A percentile compares a stretch with the other conserved stretches of the same genome.
phyloP scores from a whole-genome alignment of 2,797 vertebrate species.

The Pagetopsis macropterus region DNA sequence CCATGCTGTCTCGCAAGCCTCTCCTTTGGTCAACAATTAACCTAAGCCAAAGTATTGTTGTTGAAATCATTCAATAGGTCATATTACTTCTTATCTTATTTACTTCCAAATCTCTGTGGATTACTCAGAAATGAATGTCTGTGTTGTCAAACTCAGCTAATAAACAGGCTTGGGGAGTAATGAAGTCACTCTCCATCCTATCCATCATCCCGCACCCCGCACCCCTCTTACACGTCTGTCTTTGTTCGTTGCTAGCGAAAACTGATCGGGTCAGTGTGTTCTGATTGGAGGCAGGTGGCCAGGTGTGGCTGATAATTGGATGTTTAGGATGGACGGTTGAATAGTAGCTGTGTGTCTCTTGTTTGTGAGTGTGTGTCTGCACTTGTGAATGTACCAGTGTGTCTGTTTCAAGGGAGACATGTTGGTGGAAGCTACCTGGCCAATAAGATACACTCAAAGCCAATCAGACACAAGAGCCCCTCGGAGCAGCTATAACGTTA shows the following conservation, averaged over 20 bases:
- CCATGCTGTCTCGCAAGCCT: no score
- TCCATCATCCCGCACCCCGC: constrained; percentile 42
- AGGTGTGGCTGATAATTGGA: constrained; percentile 71
- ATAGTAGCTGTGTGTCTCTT: constrained; percentile 52
- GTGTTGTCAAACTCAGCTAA: no score
- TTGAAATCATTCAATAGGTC: no score
- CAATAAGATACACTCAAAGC: constrained; percentile 65
- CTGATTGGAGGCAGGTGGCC: constrained; percentile 82
- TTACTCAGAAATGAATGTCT: no score
- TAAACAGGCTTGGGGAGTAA: no score
- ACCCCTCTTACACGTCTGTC: constrained; percentile 53
- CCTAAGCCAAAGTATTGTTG: no score
- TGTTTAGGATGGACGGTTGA: constrained; percentile 73
- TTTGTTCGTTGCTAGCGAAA: constrained; percentile 47
- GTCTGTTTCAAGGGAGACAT: constrained; percentile 49
- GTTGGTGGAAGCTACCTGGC: constrained; percentile 44
- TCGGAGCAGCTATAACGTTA: constrained; percentile 51
- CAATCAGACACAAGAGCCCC: constrained; percentile 48
- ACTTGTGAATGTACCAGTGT: constrained; percentile 23
- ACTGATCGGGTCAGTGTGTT: constrained; percentile 56
- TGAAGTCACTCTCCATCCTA: constrained; percentile 14
- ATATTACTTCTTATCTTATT: no score
- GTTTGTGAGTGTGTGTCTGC: constrained; percentile 20
- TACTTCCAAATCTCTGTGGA: no score
- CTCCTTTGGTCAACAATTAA: no score